Percentiles rank a stretch among this genome's conserved stretches.
phyloP scores from a whole-genome alignment of 1,140 invertebrate genomes.

The Matsumurasca onukii region DNA sequence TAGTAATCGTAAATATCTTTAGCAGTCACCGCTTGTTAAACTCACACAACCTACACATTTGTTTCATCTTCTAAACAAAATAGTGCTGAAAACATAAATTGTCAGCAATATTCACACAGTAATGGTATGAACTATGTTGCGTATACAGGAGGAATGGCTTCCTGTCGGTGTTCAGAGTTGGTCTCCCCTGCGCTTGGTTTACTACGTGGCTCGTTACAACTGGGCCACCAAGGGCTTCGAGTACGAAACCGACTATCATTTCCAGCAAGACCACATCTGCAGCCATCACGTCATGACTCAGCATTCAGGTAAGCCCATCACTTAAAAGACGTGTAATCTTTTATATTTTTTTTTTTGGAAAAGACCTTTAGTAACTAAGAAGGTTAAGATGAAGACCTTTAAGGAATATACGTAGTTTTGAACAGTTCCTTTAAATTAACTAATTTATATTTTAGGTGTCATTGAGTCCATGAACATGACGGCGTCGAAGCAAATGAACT shows the following conservation, averaged over 20 bases:
- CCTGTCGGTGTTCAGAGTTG: constrained; percentile 67
- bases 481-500: constrained; percentile 46
- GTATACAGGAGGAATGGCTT: constrained; percentile 60
- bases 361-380: no score
- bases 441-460: constrained; percentile 50
- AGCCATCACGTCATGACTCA: constrained; percentile 62
- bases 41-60: no score
- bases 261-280: constrained; percentile 65
- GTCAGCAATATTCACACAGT: no score
- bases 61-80: no score
- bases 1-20: no score
- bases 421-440: not conserved
- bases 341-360: not conserved
- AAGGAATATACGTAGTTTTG: constrained; percentile 22
- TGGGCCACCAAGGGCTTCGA: constrained; percentile 63
- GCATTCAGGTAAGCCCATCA: constrained; percentile 52
- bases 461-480: constrained; percentile 56
- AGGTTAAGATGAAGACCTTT: constrained; percentile 26
- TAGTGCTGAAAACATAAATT: no score
- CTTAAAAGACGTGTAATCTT: not conserved
- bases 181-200: constrained; percentile 64
- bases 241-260: constrained; percentile 67
- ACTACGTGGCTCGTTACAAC: constrained; percentile 64
- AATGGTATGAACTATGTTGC: no score
- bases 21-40: no score